Base-by-base conservation (phyloP, 2,113 vertebrate genomes). In the Xenopus laevis region DNA sequence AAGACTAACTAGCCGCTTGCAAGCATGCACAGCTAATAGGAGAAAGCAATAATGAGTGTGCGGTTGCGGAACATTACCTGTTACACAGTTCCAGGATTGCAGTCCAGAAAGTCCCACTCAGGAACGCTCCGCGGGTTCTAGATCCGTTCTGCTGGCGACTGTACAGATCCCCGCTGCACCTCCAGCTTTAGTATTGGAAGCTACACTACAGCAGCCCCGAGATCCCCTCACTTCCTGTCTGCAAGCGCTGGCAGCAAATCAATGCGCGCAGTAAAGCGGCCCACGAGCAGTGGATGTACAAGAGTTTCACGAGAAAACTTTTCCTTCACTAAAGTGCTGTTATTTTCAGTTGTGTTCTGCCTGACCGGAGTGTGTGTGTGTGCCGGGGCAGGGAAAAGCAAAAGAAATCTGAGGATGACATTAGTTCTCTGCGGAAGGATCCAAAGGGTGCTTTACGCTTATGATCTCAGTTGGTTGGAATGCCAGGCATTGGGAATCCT, bases 401-500 rank as follows among this genome's bases (percentile, higher is more conserved):
- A 17, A 18, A 0, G 17, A 12, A 74, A 45, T 12, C 4, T 4
- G 15, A 16, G 18, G 13, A 33, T 13, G 27, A 16, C 17, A 16
- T 55, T 81, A 83, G 77, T 83, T 57, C 84, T 83, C 84, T 82
- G 87, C 87, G 89, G 87, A 86, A 86, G 87, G 87, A 90, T 87
- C 86, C 79, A 71, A 81, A 72, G 84, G 82, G 83, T 78, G 79
- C 3, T 74, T 81, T 81, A 83, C 70, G 82, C 90, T 82, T 84
- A 92, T 97, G 89, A 97, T 97, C 94, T 88, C 68, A 85, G 87
- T 87, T 88, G 88, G 89, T 85, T 94, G 97, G 95, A 97, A 97
- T 98, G 95, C 88, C 68, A 84, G 87, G 86, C 87, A 82, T 84
- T 78, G 91, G 91, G 91, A 89, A 91, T 92, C 90, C 79, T 80